Evolutionary conservation across 1,140 invertebrate genomes (phyloP).

Genomic region (Battus philenor): DNA sequence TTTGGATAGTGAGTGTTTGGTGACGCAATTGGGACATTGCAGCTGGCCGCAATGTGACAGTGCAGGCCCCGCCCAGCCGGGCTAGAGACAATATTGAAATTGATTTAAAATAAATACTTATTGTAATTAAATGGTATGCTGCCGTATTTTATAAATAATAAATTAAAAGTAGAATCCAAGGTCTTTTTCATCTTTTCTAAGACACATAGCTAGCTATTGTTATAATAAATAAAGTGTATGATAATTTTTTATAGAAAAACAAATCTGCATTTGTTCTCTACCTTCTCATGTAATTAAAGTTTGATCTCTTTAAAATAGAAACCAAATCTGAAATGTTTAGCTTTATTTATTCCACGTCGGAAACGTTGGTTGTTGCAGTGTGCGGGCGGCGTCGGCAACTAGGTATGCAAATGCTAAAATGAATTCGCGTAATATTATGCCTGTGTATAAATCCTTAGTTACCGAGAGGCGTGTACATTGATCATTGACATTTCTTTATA

Average conservation of each 20-base stretch:
- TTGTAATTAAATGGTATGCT: constrained; percentile 71
- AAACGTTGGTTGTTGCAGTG: constrained; percentile 24
- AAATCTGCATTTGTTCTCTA: constrained; percentile 60
- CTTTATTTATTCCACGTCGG: constrained; percentile 23
- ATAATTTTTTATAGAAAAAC: constrained; percentile 68
- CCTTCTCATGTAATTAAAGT: constrained; percentile 36
- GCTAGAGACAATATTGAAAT: constrained; percentile 73
- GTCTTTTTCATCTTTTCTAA: constrained; percentile 72
- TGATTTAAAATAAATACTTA: constrained; percentile 71
- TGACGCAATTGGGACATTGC: constrained; percentile 54
- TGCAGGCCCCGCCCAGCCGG: constrained; percentile 47
- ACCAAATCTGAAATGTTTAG: constrained; percentile 45
- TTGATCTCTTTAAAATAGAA: constrained; percentile 59
- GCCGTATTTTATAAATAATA: constrained; percentile 72
- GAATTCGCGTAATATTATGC: constrained; percentile 25
- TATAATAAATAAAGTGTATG: constrained; percentile 69
- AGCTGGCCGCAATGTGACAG: constrained; percentile 37
- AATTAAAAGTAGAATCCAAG: constrained; percentile 65
- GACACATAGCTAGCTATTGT: constrained; percentile 71
- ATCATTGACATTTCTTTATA: constrained; percentile 28
- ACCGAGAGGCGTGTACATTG: constrained; percentile 30
- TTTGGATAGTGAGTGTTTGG: constrained; percentile 69
- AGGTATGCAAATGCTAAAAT: constrained; percentile 37
- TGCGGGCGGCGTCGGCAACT: constrained; percentile 17
- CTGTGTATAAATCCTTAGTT: constrained; percentile 47